phyloP scores from a whole-genome alignment of 2,113 vertebrate species.

The Nibea albiflora region DNA sequence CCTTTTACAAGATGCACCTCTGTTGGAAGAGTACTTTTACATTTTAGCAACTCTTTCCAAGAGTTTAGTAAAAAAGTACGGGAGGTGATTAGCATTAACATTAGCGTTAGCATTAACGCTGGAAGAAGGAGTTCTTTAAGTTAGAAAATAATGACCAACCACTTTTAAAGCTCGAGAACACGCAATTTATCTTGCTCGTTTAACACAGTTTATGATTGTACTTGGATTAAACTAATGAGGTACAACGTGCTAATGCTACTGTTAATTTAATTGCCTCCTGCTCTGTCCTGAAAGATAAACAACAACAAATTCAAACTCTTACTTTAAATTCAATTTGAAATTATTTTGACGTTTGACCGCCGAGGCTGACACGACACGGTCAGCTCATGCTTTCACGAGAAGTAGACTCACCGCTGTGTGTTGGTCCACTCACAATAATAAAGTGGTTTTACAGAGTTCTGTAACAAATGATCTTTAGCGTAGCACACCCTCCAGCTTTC shows the following conservation, averaged over 20 bases:
- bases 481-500: background rate
- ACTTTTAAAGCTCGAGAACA: background rate
- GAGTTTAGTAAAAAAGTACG: background rate
- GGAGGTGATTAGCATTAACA: background rate
- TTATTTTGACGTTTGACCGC: background rate
- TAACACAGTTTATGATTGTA: too few species aligned
- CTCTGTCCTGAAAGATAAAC: background rate
- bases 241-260: background rate
- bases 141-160: background rate
- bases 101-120: too few species aligned
- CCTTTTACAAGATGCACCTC: background rate
- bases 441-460: background rate
- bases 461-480: conserved; percentile 9
- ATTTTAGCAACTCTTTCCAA: background rate
- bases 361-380: background rate
- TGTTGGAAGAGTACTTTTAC: background rate
- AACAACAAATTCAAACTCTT: background rate
- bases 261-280: background rate
- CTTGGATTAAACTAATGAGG: background rate
- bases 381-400: background rate
- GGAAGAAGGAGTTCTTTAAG: too few species aligned
- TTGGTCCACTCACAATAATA: background rate
- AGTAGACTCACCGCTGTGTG: background rate
- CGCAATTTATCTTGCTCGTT: background rate
- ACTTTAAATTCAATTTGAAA: background rate